These are phyloP conservation scores for Varanus salvator DNA, from an alignment of 2,113 vertebrate species.

Conservation along the genomic window DNA sequence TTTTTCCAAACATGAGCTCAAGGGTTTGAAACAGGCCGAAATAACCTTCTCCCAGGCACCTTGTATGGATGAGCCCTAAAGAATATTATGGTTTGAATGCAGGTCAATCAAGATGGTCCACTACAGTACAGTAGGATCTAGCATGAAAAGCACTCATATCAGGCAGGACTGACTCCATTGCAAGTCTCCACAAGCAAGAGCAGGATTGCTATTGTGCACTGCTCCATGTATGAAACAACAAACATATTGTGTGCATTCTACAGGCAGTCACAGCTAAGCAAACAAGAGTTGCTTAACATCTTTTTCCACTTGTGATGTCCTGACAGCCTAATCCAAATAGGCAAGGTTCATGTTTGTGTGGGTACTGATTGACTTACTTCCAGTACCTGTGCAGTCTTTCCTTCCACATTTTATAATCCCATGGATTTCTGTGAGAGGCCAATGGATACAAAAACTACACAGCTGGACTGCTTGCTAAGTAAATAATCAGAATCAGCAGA, in stretches of 20 bases:
- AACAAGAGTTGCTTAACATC: slow-evolving; percentile 60
- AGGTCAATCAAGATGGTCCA: not conserved
- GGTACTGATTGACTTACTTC: slow-evolving; percentile 79
- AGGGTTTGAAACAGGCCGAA: not conserved
- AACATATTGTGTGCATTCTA: slow-evolving; percentile 26
- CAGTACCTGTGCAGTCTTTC: slow-evolving; percentile 51
- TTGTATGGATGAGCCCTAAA: not conserved
- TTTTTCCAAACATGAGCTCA: not conserved
- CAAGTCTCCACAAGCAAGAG: not conserved
- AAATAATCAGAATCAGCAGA: slow-evolving; percentile 87
- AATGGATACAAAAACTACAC: slow-evolving; percentile 60
- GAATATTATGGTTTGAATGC: not conserved
- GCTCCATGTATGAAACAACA: not conserved
- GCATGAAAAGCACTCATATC: not conserved
- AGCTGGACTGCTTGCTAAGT: slow-evolving; percentile 80
- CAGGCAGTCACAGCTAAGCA: slow-evolving; percentile 55
- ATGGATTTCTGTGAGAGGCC: slow-evolving; percentile 60
- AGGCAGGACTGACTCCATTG: not conserved
- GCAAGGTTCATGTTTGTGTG: slow-evolving; percentile 83
- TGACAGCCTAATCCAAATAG: slow-evolving; percentile 75
- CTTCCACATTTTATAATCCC: slow-evolving; percentile 41
- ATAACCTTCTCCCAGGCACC: not conserved
- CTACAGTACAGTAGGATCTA: not conserved
- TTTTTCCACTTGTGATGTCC: slow-evolving; percentile 60
- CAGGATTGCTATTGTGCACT: not conserved